A percentile compares a stretch with the other conserved stretches of the same genome.
These are phyloP conservation scores for Drosophila bifasciata DNA, from an alignment of 1,140 invertebrate genomes.

Conservation along the genomic window DNA sequence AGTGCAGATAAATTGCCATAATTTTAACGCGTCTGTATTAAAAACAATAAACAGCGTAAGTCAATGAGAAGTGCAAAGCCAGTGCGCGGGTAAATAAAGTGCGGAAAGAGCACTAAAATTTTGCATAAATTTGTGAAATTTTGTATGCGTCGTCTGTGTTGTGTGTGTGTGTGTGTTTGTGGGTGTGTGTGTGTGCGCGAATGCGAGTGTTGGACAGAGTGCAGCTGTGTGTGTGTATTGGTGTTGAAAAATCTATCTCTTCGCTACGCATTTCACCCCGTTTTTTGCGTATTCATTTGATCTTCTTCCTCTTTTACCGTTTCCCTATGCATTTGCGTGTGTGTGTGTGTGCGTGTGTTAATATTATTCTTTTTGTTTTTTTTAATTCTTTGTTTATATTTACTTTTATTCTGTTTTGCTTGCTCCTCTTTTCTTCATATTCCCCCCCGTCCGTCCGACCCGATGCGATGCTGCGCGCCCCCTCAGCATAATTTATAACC, in stretches of 20 bases:
- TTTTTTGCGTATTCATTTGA: constrained; percentile 61
- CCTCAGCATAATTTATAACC: constrained; percentile 19
- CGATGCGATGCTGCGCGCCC: constrained; percentile 20
- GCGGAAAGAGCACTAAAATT: constrained; percentile 51
- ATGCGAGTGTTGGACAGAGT: constrained; percentile 38
- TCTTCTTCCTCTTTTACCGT: constrained; percentile 57
- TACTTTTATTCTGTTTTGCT: constrained; percentile 70
- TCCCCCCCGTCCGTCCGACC: not conserved
- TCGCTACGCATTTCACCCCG: constrained; percentile 79
- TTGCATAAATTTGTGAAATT: constrained; percentile 74
- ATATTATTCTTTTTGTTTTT: constrained; percentile 53
- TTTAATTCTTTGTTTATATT: constrained; percentile 80
- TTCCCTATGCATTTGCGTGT: constrained; percentile 10
- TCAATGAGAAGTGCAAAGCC: constrained; percentile 24
- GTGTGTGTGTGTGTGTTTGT: constrained; percentile 43
- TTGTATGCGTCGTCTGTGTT: constrained; percentile 34
- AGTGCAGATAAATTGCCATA: constrained; percentile 60
- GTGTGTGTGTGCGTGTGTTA: constrained; percentile 17
- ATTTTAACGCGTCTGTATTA: constrained; percentile 62
- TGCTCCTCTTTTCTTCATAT: constrained; percentile 39
- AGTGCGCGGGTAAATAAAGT: constrained; percentile 23
- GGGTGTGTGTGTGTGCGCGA: constrained; percentile 37
- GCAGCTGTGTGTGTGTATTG: constrained; percentile 43
- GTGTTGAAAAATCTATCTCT: constrained; percentile 79
- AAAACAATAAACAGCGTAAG: constrained; percentile 75